A percentile compares a stretch with the other conserved stretches of the same genome.
Evolutionary conservation across 1,140 invertebrate genomes (phyloP).

Genomic region (Drosophila insularis): DNA sequence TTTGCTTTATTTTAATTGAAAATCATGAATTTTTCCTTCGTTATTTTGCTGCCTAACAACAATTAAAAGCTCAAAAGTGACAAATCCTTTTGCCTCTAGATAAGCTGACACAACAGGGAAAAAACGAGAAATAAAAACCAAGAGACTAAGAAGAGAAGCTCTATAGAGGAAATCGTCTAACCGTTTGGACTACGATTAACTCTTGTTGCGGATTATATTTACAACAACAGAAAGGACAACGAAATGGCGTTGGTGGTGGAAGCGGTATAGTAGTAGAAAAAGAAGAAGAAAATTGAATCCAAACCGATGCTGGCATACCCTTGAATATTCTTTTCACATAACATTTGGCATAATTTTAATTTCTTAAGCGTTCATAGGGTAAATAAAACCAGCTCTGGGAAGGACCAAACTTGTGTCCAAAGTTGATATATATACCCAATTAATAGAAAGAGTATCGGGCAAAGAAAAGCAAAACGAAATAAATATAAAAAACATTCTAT

Average conservation of each 20-base stretch:
- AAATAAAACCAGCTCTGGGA: no score
- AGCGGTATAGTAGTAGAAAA: background rate
- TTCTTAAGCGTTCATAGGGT: no score
- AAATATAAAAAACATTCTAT: background rate
- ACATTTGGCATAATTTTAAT: no score
- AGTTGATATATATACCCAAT: no score
- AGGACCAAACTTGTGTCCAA: no score
- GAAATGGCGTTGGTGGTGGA: background rate
- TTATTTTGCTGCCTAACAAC: background rate
- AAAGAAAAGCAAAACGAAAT: background rate
- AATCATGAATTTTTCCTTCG: background rate
- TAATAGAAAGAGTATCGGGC: background rate
- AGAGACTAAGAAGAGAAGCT: background rate
- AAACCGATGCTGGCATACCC: no score
- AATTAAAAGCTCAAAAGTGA: constrained; percentile 4
- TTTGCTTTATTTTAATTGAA: no score
- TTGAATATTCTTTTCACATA: no score
- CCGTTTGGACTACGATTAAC: constrained; percentile 1
- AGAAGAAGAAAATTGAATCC: no score
- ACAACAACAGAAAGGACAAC: constrained; percentile 2
- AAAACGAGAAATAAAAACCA: background rate
- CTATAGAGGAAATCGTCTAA: constrained; percentile 1
- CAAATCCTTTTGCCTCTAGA: background rate
- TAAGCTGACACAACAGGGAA: background rate
- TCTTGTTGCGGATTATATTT: constrained; percentile 2